Evolutionary conservation across 2,888 invertebrate genomes (phyloP).

Genomic region (Morpho helenor): DNA sequence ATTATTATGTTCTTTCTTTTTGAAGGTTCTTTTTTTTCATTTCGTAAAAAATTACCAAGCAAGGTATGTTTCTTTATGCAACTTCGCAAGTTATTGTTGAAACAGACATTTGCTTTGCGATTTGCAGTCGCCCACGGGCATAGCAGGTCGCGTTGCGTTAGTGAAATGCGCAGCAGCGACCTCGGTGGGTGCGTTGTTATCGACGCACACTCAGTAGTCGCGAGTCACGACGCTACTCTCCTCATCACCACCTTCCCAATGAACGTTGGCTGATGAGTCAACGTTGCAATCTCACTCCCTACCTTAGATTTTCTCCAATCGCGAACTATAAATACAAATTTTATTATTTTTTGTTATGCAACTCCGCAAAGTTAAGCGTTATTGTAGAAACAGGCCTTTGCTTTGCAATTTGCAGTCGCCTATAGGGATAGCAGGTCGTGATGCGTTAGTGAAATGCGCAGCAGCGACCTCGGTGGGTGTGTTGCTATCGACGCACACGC

Average conservation of each 20-base stretch:
- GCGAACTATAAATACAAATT: too few species aligned
- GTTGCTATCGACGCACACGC: slow-evolving; percentile 45
- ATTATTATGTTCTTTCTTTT: too few species aligned
- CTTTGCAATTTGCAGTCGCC: slow-evolving; percentile 38
- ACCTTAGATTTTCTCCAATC: too few species aligned
- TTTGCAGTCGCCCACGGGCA: slow-evolving; percentile 52
- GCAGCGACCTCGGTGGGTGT: slow-evolving; percentile 39
- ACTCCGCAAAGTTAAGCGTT: too few species aligned
- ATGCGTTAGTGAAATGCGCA: slow-evolving; percentile 40
- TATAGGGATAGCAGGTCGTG: slow-evolving; percentile 55
- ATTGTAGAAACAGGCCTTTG: too few species aligned
- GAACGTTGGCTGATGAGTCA: slow-evolving; percentile 33
- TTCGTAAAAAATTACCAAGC: too few species aligned
- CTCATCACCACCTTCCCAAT: slow-evolving; percentile 43
- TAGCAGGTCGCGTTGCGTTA: slow-evolving; percentile 53
- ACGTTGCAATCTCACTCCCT: slow-evolving; percentile 44
- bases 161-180: slow-evolving; percentile 35
- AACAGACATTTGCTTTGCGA: too few species aligned
- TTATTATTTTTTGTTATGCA: too few species aligned
- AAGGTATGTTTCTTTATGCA: too few species aligned
- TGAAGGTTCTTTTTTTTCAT: too few species aligned
- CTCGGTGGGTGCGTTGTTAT: slow-evolving; percentile 44
- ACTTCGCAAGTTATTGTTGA: too few species aligned
- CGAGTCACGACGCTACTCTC: slow-evolving; percentile 41
- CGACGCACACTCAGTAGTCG: slow-evolving; percentile 35